Evolutionary conservation across 2,888 invertebrate species (phyloP), one percentile per base, ranked within the genome.

Genomic region (Parnassius apollo): DNA sequence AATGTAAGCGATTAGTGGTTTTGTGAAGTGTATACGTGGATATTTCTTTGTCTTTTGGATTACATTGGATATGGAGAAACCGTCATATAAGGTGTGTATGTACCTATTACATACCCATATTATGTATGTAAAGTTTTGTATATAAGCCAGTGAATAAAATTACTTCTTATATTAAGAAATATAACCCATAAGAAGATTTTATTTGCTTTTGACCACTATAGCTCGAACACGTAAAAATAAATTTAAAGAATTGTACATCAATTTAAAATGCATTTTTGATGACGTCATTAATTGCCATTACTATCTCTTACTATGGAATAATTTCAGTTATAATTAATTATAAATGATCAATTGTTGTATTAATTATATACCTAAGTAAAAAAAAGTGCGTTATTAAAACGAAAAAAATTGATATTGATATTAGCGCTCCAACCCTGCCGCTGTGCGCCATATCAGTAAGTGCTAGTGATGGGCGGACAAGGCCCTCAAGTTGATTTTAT

Each of bases 31-130:
- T 61, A 68, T 68, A 69, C 69, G 71, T 76, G 74, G 68, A 68
- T 72, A 59, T 67, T 66, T 76, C 77, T 81, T 79, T 81, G 78
- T 81, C 77, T 75, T 53, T 75, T 76, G 83, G 85, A 83, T 85
- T 85, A 57, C 64, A 60, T 68, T 73, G 68, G 74, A 78, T 69
- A 90, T 91, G 91, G 91, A 91, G 71, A 91, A 89, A 75, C 90
- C 90, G 46, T 80, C 89, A 25, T 89, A 80, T 73, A 89, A 90
- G 88, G 91, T 90, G 77, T 71, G 71, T 69, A 57, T 57, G 22
- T 45, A 18, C 35, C 35, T 35, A 35, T 35, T 35, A 35, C 35
- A 35, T 35, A 35, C 35, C 35, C 7, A 35, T 7, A 35, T 35
- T 35, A 35, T 35, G 35, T 35, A 35, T 35, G 35, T 35, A 35